Conservation (phyloP, 2,888 invertebrate species). For the Barypeithes pellucidus region DNA sequence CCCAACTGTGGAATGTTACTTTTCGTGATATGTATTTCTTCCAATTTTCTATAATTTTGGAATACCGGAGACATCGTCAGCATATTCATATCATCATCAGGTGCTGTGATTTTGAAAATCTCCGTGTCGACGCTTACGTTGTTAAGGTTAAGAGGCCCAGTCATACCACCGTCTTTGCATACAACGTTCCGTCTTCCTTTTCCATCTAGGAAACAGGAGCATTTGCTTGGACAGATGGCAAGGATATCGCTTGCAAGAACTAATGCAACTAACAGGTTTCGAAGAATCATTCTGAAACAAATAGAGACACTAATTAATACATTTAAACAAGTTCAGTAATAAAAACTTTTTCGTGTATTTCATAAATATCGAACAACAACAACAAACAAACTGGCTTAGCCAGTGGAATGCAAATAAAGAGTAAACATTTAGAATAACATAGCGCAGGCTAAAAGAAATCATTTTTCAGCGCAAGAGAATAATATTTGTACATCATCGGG, state of each 20-base stretch:
- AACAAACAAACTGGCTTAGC: too few species aligned
- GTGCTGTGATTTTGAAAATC: conserved; percentile 80
- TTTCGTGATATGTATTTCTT: conserved; percentile 83
- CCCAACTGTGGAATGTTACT: conserved; percentile 88
- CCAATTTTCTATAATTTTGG: conserved; percentile 73
- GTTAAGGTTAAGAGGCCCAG: conserved; percentile 75
- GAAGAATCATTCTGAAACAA: conserved; percentile 61
- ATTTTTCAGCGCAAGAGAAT: too few species aligned
- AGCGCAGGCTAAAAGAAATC: too few species aligned
- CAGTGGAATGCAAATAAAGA: too few species aligned
- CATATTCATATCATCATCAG: conserved; percentile 75
- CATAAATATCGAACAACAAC: too few species aligned
- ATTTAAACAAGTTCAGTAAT: too few species aligned
- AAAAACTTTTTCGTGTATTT: too few species aligned
- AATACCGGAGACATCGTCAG: conserved; percentile 84
- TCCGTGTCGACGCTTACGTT: conserved; percentile 75
- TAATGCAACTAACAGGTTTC: conserved; percentile 55
- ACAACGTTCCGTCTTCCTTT: conserved; percentile 75
- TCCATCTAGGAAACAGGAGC: conserved; percentile 75
- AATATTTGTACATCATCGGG: too few species aligned
- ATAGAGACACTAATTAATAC: conserved; percentile 37
- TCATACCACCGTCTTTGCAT: conserved; percentile 78
- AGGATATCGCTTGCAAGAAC: conserved; percentile 30
- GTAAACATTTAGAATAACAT: too few species aligned
- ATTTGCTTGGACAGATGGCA: conserved; percentile 77